These are phyloP conservation scores for Tuberolachnus salignus DNA, from an alignment of 2,888 invertebrate genomes.

Conservation along the genomic window DNA sequence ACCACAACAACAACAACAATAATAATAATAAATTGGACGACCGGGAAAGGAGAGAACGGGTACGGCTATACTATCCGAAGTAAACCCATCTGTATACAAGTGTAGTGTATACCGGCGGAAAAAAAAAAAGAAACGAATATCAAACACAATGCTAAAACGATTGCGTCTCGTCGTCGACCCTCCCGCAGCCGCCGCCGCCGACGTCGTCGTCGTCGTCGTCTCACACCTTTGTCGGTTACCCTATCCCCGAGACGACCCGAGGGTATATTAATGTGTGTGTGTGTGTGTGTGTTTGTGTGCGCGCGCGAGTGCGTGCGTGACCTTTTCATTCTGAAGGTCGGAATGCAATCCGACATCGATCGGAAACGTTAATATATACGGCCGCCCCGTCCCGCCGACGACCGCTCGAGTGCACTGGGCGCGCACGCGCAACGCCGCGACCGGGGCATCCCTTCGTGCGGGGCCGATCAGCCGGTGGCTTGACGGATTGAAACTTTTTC, in stretches of 20 bases:
- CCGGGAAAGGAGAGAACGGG: constrained; percentile 38
- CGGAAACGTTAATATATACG: constrained; percentile 20
- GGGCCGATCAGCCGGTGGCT: not conserved
- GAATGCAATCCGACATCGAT: constrained; percentile 49
- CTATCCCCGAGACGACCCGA: not conserved
- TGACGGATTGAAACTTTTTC: no score
- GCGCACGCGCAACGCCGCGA: not conserved
- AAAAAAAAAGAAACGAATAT: constrained; percentile 15
- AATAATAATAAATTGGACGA: not conserved
- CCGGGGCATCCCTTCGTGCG: not conserved
- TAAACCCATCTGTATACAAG: not conserved
- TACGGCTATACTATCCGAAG: not conserved
- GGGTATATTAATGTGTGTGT: not conserved
- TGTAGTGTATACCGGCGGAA: no score
- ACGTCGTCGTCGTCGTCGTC: no score
- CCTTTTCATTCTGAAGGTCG: constrained; percentile 51
- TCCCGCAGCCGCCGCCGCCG: not conserved
- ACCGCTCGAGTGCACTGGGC: constrained; percentile 28
- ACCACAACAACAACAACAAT: no score
- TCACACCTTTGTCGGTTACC: no score
- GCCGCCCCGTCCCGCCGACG: not conserved
- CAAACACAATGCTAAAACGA: constrained; percentile 36
- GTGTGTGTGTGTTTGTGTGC: not conserved
- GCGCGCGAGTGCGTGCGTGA: constrained; percentile 24
- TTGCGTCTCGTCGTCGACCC: not conserved